Evolutionary conservation across 2,888 invertebrate species (phyloP).

Genomic region (Rhagonycha fulva): DNA sequence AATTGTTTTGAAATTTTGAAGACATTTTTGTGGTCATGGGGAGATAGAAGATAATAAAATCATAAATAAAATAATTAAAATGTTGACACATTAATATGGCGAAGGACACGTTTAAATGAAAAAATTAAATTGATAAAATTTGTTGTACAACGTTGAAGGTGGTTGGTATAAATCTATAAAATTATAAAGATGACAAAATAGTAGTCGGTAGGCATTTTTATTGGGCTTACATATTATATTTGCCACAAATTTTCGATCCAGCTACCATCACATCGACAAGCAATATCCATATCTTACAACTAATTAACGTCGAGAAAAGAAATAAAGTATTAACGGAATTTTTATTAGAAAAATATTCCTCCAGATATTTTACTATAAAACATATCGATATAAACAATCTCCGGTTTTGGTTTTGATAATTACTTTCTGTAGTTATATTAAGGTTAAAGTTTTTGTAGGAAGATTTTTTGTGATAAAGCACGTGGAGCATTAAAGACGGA

Average conservation of each 20-base stretch:
- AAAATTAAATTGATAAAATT: background rate
- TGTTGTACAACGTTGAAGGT: background rate
- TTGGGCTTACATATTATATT: background rate
- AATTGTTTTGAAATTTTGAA: background rate
- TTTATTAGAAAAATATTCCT: conserved; percentile 26
- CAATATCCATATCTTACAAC: conserved; percentile 23
- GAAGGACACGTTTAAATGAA: background rate
- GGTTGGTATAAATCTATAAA: background rate
- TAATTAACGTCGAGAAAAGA: conserved; percentile 29
- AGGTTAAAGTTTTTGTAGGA: conserved; percentile 16
- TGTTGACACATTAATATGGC: background rate
- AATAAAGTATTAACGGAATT: conserved; percentile 21
- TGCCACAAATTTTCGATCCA: background rate
- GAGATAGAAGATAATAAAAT: background rate
- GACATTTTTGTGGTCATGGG: background rate
- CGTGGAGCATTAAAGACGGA: conserved; percentile 20
- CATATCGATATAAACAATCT: conserved; percentile 25
- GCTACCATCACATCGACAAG: background rate
- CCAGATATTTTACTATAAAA: conserved; percentile 21
- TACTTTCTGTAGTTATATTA: conserved; percentile 16
- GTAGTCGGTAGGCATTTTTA: background rate
- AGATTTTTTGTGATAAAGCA: conserved; percentile 20
- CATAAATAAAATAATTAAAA: background rate
- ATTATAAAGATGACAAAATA: background rate
- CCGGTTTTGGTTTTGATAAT: conserved; percentile 15